Evolutionary conservation across 2,113 vertebrate genomes (phyloP).

Genomic region (Campylorhamphus procurvoides): DNA sequence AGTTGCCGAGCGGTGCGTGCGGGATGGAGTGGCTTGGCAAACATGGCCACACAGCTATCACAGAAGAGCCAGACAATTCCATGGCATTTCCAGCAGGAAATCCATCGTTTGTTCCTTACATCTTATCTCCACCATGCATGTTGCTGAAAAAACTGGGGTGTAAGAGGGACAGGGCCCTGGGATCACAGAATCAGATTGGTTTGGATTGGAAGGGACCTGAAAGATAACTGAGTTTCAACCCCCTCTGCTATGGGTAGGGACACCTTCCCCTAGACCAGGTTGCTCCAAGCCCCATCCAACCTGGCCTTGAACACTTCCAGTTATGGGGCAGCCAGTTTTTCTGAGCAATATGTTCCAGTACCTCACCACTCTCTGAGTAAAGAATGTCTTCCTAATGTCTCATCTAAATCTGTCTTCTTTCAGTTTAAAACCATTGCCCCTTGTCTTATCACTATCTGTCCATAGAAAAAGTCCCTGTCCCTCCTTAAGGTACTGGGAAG

Average conservation of each 20-base stretch:
- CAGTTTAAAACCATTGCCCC: not conserved
- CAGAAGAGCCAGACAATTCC: not conserved
- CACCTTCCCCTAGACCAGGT: not conserved
- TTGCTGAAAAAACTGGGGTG: not conserved
- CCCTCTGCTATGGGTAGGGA: not conserved
- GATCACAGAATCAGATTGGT: too few relatives aligned
- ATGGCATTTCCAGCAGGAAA: not conserved
- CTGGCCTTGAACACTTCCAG: not conserved
- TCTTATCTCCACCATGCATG: not conserved
- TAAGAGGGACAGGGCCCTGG: not conserved
- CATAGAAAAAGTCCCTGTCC: not conserved
- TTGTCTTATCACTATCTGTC: not conserved
- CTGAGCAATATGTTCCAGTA: not conserved
- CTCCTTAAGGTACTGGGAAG: not conserved
- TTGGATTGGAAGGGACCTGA: not conserved
- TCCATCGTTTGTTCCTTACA: not conserved
- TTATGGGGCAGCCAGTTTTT: not conserved
- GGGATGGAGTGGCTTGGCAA: not conserved
- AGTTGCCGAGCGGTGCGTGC: not conserved
- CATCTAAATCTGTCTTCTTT: not conserved
- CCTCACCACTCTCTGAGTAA: accelerated
- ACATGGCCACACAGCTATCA: not conserved
- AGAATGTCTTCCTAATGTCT: not conserved
- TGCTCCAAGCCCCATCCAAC: accelerated
- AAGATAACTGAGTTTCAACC: not conserved